Evolutionary conservation across 53 echinoderm and acorn worm genomes (phyloP), one percentile per base, ranked within the genome.

Genomic region (Henricia sp.): DNA sequence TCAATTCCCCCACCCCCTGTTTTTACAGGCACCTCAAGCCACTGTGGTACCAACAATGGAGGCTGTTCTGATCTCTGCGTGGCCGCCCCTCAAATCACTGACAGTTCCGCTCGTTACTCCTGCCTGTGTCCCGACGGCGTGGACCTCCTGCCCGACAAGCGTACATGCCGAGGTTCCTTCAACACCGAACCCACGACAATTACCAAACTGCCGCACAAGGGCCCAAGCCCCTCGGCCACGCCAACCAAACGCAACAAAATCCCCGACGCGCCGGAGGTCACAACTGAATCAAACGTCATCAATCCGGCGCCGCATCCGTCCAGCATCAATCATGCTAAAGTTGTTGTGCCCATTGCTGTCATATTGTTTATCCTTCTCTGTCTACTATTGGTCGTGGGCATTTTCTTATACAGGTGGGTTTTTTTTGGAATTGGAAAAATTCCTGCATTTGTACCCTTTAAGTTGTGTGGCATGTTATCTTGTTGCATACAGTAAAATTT

Each of bases 51-150:
- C 24, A 68, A 86, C 72, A 93, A 93, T 14, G 92, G 92, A 35
- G 85, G 86, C 52, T 99, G 99, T 56, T 95, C 99, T 32, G 83
- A 99, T 72, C 77, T 99, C 30, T 92, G 99, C 48, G 99, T 92
- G 17, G 91, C 89, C 3, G 80, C 99, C 30, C 99, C 99, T 12
- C 67, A 86, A 32, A 69, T 92, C 21, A 43, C 86, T 28, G 91
- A 87, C 0, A 57, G 71, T 26, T 88, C 90, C 11, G 86, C 91
- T n/a, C 58, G 77, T 37, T 94, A 87, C 87, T 50, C 90, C 85
- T 99, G 99, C 68, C 77, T 94, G 33, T 99, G 99, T 82, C 94
- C 94, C 32, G 72, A 64, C 29, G 87, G 85, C 30, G 44, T 71
- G 1, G 58, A 72, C 3, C 88, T 99, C 59, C 52, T 59, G 0